Evolutionary conservation across 2,797 vertebrate genomes (phyloP).

Genomic region (Cheirogaleus major): DNA sequence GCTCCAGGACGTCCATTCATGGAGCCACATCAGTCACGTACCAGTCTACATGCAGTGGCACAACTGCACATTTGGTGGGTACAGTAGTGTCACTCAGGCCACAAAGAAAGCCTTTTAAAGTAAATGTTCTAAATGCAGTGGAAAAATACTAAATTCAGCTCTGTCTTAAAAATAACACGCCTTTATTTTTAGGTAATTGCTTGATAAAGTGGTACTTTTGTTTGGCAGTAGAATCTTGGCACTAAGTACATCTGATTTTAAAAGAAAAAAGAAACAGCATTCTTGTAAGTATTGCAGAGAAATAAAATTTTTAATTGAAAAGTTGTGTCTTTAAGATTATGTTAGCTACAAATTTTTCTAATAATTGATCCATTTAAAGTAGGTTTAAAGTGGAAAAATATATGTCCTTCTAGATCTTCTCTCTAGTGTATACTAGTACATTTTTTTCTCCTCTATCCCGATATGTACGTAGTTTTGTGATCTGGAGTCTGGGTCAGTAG

Average conservation of each 20-base stretch:
- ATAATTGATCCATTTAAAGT: background rate
- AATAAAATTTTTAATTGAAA: background rate
- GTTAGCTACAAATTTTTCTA: background rate
- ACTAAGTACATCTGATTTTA: background rate
- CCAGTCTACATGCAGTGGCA: background rate
- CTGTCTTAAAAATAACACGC: constrained; percentile 39
- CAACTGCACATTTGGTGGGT: constrained; percentile 12
- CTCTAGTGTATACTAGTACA: background rate
- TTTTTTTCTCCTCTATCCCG: background rate
- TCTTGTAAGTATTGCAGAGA: background rate
- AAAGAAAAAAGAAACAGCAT: background rate
- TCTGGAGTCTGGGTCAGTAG: background rate
- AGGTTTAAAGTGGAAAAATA: background rate
- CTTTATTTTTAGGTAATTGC: constrained; percentile 58
- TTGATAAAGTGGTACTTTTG: constrained; percentile 41
- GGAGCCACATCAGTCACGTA: constrained; percentile 16
- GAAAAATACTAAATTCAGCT: constrained; percentile 55
- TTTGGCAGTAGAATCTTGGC: constrained; percentile 50
- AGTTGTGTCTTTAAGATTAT: background rate
- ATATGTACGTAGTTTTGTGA: background rate
- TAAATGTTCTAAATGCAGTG: constrained; percentile 3
- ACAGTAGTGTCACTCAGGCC: constrained; percentile 1
- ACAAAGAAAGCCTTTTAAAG: constrained; percentile 45
- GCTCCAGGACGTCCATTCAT: background rate
- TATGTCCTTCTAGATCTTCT: background rate